Evolutionary conservation across 1,140 invertebrate genomes (phyloP), one percentile per base, ranked within the genome.

Genomic region (Vanessa tameamea): DNA sequence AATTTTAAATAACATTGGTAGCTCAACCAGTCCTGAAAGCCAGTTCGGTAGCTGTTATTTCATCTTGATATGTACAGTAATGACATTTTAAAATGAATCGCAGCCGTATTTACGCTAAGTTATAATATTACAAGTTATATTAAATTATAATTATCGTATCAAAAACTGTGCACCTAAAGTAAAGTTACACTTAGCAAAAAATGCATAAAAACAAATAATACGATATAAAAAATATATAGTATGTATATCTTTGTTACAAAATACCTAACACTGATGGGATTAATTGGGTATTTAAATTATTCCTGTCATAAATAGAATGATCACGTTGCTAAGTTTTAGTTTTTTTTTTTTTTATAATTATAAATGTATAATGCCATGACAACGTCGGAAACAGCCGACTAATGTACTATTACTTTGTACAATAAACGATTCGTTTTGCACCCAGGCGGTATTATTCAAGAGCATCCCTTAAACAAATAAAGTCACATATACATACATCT

Each of bases 171-270:
- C 76, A 78, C 69, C 31, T 76, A 78, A 78, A 73, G 64, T 69
- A 76, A 76, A 72, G 68, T 77, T 73, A 76, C 72, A 76, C 68
- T 76, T 84, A 83, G 83, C 85, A 87, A 88, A 86, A 86, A 86
- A 86, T 84, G 77, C 75, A 69, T 85, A 85, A 76, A 84, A 85
- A 82, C 76, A 69, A 83, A 82, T 81, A 82, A 81, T 86, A 82
- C 69, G 47, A 80, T 87, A 87, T 86, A 84, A 84, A 80, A 88
- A 87, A 88, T 87, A 86, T 85, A 86, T 85, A 82, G 65, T 78
- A 73, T 82, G 65, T 78, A 73, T 82, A 79, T 78, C 69, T 78
- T 77, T 83, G 74, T 55, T 57, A 51, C 69, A 74, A 73, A 51
- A 73, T 69, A 69, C 20, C 66, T 68, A 57, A 57, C 65, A 67